These are phyloP conservation scores for Bucco capensis DNA, from an alignment of 2,113 vertebrate species.

Conservation along the genomic window DNA sequence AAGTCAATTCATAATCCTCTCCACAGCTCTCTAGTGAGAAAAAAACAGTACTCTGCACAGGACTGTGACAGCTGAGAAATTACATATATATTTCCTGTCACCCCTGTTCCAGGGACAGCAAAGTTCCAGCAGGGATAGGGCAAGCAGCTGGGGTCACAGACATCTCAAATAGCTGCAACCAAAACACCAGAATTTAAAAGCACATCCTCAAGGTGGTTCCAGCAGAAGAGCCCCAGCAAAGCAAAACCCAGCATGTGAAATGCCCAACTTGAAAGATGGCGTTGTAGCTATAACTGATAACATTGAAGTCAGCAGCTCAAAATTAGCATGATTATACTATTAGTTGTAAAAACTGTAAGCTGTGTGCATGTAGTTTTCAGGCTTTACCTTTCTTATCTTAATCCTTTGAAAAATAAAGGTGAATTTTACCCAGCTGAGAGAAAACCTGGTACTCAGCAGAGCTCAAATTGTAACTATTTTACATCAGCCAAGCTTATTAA, in stretches of 20 bases:
- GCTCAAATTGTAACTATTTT: neutral
- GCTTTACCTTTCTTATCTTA: neutral
- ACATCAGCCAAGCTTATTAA: neutral
- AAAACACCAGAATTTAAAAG: neutral
- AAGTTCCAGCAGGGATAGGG: neutral
- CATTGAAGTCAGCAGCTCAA: neutral
- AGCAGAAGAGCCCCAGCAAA: neutral
- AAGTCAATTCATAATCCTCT: neutral
- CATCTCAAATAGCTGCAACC: constrained; percentile 8
- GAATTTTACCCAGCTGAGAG: neutral
- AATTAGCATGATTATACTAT: neutral
- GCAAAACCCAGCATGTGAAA: neutral
- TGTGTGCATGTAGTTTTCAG: neutral
- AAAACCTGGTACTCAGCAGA: neutral
- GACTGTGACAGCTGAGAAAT: neutral
- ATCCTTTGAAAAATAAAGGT: neutral
- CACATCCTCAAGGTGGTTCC: neutral
- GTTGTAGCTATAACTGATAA: neutral
- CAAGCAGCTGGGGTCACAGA: neutral
- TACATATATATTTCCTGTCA: neutral
- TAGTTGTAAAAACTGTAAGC: neutral
- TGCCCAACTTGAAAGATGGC: neutral
- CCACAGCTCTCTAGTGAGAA: neutral
- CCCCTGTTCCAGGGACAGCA: neutral
- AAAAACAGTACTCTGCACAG: neutral